Conservation (phyloP, 2,888 invertebrate species). For the Euclidia mi region DNA sequence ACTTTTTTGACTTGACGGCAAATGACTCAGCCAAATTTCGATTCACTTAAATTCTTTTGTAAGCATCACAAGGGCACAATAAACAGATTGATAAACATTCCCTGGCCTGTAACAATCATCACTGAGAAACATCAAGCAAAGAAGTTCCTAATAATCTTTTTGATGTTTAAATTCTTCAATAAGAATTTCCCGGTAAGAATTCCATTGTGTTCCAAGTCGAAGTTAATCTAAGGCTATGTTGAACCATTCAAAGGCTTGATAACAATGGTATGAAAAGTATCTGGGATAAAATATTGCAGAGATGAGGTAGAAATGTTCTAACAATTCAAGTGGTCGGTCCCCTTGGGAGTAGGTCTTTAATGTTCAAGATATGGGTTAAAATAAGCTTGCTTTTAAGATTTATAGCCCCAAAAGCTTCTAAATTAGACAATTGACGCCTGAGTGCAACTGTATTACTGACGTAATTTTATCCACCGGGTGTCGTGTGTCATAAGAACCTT, state of each 20-base stretch:
- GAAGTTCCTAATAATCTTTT: conserved; percentile 24
- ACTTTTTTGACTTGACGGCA: too few relatives aligned
- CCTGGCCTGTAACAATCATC: background rate
- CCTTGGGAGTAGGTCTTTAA: conserved; percentile 1
- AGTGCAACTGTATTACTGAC: too few relatives aligned
- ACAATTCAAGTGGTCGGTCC: conserved; percentile 5
- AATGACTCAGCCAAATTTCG: too few relatives aligned
- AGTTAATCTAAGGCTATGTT: conserved; percentile 26
- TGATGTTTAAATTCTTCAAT: conserved; percentile 28
- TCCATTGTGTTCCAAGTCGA: conserved; percentile 25
- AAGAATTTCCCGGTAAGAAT: conserved; percentile 28
- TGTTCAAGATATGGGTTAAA: background rate
- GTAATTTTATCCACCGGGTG: too few relatives aligned
- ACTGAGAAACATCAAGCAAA: conserved; percentile 1
- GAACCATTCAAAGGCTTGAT: conserved; percentile 22
- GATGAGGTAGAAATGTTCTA: conserved; percentile 17
- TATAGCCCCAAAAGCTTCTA: too few relatives aligned
- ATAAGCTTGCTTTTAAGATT: background rate
- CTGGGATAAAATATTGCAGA: conserved; percentile 12
- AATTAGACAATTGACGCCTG: too few relatives aligned
- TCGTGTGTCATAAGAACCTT: too few relatives aligned
- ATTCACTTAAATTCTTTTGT: too few relatives aligned
- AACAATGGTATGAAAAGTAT: conserved; percentile 29
- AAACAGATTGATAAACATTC: too few relatives aligned
- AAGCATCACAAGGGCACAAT: too few relatives aligned